phyloP scores from a whole-genome alignment of 2,797 vertebrate genomes.

The Todus mexicanus region DNA sequence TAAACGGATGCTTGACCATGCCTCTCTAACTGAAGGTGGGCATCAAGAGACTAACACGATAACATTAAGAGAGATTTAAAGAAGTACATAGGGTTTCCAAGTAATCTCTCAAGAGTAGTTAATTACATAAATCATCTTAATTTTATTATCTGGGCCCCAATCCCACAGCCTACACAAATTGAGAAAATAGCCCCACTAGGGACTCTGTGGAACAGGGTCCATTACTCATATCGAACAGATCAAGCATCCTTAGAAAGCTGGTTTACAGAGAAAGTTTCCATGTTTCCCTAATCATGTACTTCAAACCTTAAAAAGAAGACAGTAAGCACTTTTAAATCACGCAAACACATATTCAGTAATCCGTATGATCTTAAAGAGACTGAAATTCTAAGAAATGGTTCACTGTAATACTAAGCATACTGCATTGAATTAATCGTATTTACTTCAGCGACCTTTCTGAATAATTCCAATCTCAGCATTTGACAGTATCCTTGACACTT shows the following conservation, averaged over 20 bases:
- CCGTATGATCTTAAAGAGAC: not conserved
- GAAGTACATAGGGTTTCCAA: not conserved
- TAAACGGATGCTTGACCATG: not conserved
- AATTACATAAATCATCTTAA: not conserved
- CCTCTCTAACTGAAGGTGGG: not conserved
- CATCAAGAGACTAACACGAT: not conserved
- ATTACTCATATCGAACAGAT: not conserved
- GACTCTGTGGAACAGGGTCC: not conserved
- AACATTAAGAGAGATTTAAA: not conserved
- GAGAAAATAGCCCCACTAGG: not conserved
- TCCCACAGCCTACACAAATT: not conserved
- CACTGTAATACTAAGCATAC: not conserved
- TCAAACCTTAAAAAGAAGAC: not conserved
- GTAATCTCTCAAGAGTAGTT: not conserved
- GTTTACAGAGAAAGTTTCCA: not conserved
- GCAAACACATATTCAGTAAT: not conserved
- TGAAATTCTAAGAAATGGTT: not conserved
- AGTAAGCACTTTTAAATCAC: not conserved
- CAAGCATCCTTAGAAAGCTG: not conserved
- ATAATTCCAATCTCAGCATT: not conserved
- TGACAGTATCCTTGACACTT: not conserved
- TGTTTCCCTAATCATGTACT: not conserved
- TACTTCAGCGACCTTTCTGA: not conserved
- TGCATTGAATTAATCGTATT: not conserved
- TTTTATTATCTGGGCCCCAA: not conserved